Percentiles rank a stretch among this genome's conserved stretches.
Evolutionary conservation across 2,888 invertebrate species (phyloP).

Genomic region (Belgica antarctica): DNA sequence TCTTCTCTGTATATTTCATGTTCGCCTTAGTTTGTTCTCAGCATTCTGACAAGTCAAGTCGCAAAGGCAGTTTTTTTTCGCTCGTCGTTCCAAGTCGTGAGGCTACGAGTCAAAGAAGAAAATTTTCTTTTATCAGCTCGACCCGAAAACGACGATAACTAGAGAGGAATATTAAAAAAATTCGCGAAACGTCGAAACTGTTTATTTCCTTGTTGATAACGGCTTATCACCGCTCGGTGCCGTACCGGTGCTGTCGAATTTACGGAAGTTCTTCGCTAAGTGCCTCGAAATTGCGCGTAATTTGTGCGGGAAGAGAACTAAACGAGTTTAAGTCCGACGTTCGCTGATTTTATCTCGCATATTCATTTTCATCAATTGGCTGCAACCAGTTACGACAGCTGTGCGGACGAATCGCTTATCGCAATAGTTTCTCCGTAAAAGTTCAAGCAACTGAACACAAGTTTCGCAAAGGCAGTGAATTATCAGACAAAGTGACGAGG

Average conservation of each 20-base stretch:
- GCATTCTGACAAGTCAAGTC: slow-evolving; percentile 30
- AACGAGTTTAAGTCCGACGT: neutral
- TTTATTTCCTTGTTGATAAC: neutral
- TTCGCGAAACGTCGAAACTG: neutral
- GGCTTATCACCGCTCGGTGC: neutral
- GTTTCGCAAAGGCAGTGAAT: no score
- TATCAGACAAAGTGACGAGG: no score
- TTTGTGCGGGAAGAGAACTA: neutral
- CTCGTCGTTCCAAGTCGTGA: slow-evolving; percentile 11
- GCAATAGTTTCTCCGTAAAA: no score
- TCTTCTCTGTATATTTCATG: slow-evolving; percentile 11
- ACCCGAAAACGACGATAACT: neutral
- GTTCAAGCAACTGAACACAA: no score
- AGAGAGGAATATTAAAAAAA: no score
- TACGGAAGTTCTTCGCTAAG: neutral
- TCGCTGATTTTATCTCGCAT: neutral
- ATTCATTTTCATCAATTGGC: neutral
- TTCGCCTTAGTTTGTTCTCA: slow-evolving; percentile 28
- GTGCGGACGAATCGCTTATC: no score
- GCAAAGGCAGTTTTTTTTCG: neutral
- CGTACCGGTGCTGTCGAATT: neutral
- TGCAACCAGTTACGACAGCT: neutral
- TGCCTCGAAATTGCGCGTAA: slow-evolving; percentile 1
- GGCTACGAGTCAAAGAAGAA: neutral
- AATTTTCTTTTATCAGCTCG: neutral